A percentile compares a stretch with the other conserved stretches of the same genome.
Conservation (phyloP, 2,113 vertebrate species). For the Hemicordylus capensis region DNA sequence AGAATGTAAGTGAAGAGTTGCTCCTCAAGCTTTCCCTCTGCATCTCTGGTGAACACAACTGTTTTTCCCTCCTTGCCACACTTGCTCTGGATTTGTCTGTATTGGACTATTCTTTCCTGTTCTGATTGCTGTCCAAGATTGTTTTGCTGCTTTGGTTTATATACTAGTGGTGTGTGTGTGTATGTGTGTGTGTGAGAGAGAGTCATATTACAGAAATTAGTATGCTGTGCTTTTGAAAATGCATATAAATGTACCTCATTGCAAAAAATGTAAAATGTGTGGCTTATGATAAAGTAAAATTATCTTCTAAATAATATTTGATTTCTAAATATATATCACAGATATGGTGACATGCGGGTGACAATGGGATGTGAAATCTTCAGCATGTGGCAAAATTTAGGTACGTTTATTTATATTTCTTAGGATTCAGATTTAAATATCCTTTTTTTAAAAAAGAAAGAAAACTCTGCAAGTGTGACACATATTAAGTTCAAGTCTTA, state of each 20-base stretch:
- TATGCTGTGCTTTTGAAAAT: not conserved
- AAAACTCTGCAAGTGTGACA: not conserved
- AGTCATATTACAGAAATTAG: not conserved
- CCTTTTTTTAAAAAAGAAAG: not conserved
- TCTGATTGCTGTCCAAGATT: no score
- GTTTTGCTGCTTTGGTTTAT: not conserved
- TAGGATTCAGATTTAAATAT: not conserved
- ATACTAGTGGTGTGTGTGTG: not conserved
- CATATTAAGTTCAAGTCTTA: not conserved
- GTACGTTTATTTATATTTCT: constrained; percentile 71
- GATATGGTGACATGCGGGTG: constrained; percentile 99
- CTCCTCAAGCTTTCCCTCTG: no score
- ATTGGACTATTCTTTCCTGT: not conserved
- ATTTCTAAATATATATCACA: constrained; percentile 64
- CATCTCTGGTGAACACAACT: not conserved
- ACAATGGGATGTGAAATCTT: constrained; percentile 99
- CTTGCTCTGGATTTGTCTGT: not conserved
- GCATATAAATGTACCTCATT: not conserved
- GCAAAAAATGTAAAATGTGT: not conserved
- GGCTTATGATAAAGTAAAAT: not conserved
- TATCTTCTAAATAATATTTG: constrained; percentile 31
- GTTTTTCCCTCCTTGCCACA: not conserved
- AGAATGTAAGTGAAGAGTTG: no score
- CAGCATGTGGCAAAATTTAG: constrained; percentile 99
- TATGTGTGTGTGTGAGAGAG: not conserved